phyloP scores from a whole-genome alignment of 1,140 invertebrate genomes.

The Diachasma alloeum region DNA sequence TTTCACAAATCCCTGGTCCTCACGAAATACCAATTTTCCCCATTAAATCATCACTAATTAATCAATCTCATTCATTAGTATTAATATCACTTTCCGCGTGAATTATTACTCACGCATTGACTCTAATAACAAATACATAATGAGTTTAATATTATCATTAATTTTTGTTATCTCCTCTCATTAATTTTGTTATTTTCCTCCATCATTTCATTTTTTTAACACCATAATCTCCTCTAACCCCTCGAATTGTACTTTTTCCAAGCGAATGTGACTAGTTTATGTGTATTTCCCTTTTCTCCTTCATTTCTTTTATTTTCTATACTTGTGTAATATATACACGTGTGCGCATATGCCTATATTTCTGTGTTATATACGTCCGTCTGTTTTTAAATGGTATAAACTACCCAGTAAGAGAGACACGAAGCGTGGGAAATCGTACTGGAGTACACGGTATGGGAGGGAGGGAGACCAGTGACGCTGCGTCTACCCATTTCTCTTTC shows the following conservation, averaged over 20 bases:
- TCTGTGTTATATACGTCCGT: constrained; percentile 1
- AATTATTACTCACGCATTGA: constrained; percentile 47
- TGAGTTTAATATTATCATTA: constrained; percentile 53
- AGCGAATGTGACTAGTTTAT: constrained; percentile 14
- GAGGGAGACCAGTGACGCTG: not conserved
- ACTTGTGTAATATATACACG: constrained; percentile 13
- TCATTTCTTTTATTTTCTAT: not conserved
- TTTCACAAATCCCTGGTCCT: constrained; percentile 16
- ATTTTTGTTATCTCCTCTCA: not conserved
- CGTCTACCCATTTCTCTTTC: constrained; percentile 10
- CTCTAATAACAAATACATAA: constrained; percentile 60
- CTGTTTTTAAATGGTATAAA: constrained; percentile 19
- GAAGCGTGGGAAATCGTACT: constrained; percentile 21
- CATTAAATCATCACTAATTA: constrained; percentile 45
- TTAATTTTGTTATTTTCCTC: constrained; percentile 12
- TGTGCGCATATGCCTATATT: constrained; percentile 7
- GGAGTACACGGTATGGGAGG: not conserved
- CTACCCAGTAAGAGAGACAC: constrained; percentile 13
- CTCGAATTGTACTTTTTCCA: constrained; percentile 21
- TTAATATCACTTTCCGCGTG: constrained; percentile 64
- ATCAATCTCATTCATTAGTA: constrained; percentile 54
- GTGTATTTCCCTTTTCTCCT: not conserved
- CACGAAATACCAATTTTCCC: not conserved
- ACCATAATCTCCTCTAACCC: not conserved
- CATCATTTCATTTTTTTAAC: not conserved